Conservation (phyloP, 2,797 vertebrate species). For the Rhinichthys osculus region DNA sequence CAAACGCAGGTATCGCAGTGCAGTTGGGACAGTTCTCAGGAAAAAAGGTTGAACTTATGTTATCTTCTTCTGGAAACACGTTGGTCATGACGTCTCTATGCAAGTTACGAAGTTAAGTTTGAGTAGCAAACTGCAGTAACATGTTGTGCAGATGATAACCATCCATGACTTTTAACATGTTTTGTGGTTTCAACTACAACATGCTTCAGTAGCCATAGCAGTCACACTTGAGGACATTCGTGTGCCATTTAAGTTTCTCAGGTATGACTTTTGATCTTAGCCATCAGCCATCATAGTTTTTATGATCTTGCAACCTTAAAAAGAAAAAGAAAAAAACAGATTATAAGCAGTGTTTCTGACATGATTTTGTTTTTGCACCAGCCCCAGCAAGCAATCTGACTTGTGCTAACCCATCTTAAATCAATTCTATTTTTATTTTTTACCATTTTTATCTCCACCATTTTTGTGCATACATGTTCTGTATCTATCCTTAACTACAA, state of each 20-base stretch:
- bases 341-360: neutral
- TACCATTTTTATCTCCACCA: neutral
- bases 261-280: neutral
- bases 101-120: neutral
- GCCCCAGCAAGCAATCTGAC: neutral
- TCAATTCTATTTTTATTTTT: neutral
- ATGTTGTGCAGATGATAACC: neutral
- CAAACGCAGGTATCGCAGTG: constrained; percentile 64
- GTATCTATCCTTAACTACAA: neutral
- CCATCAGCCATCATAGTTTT: neutral
- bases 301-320: constrained; percentile 9
- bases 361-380: neutral
- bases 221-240: neutral
- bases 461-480: neutral
- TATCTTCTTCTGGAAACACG: constrained; percentile 69
- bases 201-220: neutral
- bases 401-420: neutral
- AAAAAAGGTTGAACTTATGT: constrained; percentile 59
- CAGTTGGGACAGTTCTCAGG: constrained; percentile 73
- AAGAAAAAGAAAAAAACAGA: neutral
- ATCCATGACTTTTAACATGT: constrained; percentile 14
- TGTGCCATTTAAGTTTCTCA: neutral
- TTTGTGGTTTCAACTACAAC: neutral
- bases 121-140: neutral
- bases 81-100: constrained; percentile 25